Evolutionary conservation across 2,797 vertebrate species (phyloP), one percentile per base, ranked within the genome.

Genomic region (Taenioides sp.): DNA sequence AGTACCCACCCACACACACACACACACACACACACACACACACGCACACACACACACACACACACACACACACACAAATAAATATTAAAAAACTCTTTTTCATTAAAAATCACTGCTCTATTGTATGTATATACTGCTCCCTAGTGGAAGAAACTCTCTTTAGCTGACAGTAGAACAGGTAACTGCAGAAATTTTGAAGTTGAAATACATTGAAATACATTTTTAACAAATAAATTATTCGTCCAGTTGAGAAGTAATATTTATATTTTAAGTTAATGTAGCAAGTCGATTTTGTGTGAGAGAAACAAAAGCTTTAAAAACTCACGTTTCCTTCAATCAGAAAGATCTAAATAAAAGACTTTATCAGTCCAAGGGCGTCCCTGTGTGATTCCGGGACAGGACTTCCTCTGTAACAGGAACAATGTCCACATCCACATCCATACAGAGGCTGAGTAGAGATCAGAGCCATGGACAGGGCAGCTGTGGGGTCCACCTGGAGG

Each of bases 401-500:
- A 79, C 84, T 89, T 90, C 88, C 87, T 89, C 71, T 75, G 77
- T 65, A 67, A 52, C 66, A 67, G 74, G 58, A 23, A 70, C 79
- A 76, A 57, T 63, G 58, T 70, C 62, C 69, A 65, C 61, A 58
- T 34, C 70, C 27, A 50, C 11, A 58, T 34, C 70, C 27, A 50
- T 5, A 54, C 22, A 25, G 62, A 11, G 40, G 5, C 16, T 23
- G 9, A 61, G 4, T n/a, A 67, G 73, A 72, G 34, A 10, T 7
- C 70, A 65, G 73, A 62, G 60, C 77, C 81, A 93, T 93, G 93
- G 92, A 93, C 72, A 82, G 85, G 77, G 65, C 79, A 0, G 70
- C 67, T 3, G 85, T 74, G 55, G 73, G 59, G 69, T 70, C 78
- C 16, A 59, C 70, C 63, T 72, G 55, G 69, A 84, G 76, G 71